phyloP scores from a whole-genome alignment of 2,888 invertebrate genomes.

The Chaetogeoica ovagalla region DNA sequence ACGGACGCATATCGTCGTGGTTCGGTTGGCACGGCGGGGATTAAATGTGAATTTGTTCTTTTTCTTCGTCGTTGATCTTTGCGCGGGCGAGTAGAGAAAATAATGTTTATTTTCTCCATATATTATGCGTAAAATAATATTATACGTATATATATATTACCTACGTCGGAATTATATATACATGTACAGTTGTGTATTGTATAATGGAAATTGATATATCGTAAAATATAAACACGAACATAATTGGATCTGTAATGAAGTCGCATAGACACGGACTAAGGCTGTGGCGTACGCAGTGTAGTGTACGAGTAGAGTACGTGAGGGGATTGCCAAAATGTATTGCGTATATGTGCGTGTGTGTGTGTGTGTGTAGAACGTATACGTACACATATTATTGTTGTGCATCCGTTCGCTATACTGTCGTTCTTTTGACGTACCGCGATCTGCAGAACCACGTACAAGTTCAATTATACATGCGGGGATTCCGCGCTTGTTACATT shows the following conservation, averaged over 20 bases:
- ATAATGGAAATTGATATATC: slow-evolving; percentile 48
- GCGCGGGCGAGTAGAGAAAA: not conserved
- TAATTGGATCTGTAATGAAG: slow-evolving; percentile 49
- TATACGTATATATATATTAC: not conserved
- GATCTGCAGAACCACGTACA: slow-evolving; percentile 27
- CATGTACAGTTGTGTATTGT: not conserved
- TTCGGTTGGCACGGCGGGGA: not conserved
- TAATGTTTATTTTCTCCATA: not conserved
- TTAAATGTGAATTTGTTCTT: not conserved
- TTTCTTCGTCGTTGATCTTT: not conserved
- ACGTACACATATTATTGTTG: not conserved
- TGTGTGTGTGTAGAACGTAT: not conserved
- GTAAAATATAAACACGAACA: slow-evolving; percentile 30
- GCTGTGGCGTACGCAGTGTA: not conserved
- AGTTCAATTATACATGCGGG: slow-evolving; percentile 33
- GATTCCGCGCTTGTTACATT: not conserved
- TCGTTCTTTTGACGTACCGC: slow-evolving; percentile 36
- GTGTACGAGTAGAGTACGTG: slow-evolving; percentile 26
- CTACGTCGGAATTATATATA: too few species aligned
- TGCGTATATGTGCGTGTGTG: not conserved
- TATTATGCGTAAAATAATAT: not conserved
- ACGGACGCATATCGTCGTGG: not conserved
- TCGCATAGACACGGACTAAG: slow-evolving; percentile 6
- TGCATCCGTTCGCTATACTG: slow-evolving; percentile 9
- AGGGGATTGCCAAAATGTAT: slow-evolving; percentile 30